Evolutionary conservation across 2,888 invertebrate genomes (phyloP), one percentile per base, ranked within the genome.

Genomic region (Philhelius pedissequus): DNA sequence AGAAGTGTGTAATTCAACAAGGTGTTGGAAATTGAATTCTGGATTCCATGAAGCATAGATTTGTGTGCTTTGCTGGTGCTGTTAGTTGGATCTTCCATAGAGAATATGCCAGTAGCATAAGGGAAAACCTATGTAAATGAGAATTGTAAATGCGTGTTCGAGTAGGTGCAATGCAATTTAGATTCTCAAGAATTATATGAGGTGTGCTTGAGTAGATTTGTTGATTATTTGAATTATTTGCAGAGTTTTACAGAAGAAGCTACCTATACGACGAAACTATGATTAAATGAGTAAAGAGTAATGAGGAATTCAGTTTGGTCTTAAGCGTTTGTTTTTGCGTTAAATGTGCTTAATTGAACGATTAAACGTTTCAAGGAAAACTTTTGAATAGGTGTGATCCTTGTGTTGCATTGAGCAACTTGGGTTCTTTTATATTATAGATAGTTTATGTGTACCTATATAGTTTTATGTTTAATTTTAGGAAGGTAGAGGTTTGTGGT

Each of bases 1-100:
- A 62, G 68, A 69, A 64, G 30, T 56, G 38, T 66, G 50, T 73
- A 75, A 78, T 77, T 82, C 82, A 73, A 74, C 73, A 82, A 58
- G 52, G 71, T 77, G 79, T 69, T 74, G 66, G 74, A 83, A 83
- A 78, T 83, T 79, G 78, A 83, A 83, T 83, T 77, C 77, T 77
- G 52, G 60, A 81, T 60, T 81, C 58, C 52, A 64, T 64, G 54
- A 32, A 77, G 82, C 30, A 32, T 54, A 71, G 52, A 68, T 77
- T 77, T 60, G 50, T 18, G 13, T 64, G 18, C 25, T 9, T 5
- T 64, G 54, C 54, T 8, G 15, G 27, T 64, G 48, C 15, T 27
- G 20, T 11, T n/a, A 30, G 56, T 11, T 56, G 9, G n/a, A n/a
- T n/a, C 13, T 48, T 13, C 5, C 22, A 13, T 22, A 11, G 3